phyloP scores from a whole-genome alignment of 2,888 invertebrate species.

The Argyresthia goedartella region DNA sequence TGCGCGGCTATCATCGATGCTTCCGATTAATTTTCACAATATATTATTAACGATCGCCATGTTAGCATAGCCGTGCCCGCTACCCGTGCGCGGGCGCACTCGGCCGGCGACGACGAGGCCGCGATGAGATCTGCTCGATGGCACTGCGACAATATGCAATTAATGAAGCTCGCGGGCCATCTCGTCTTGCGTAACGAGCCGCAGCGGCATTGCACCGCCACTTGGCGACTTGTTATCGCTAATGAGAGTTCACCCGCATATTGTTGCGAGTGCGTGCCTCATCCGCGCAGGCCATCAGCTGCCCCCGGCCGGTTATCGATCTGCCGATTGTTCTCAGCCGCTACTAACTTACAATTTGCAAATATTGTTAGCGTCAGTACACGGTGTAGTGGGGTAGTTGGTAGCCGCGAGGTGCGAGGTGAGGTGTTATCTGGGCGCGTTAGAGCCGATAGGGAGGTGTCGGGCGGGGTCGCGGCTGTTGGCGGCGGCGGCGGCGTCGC shows the following conservation, averaged over 20 bases:
- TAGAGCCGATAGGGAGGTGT: slow-evolving; percentile 26
- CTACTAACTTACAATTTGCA: slow-evolving; percentile 5
- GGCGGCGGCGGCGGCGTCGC: slow-evolving; percentile 42
- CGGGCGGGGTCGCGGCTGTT: slow-evolving; percentile 48
- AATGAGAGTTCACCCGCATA: slow-evolving; percentile 40
- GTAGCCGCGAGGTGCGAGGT: not conserved
- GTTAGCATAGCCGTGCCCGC: slow-evolving; percentile 14
- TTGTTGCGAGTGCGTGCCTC: slow-evolving; percentile 30
- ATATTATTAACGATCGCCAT: slow-evolving; percentile 32
- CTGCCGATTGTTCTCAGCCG: slow-evolving; percentile 3
- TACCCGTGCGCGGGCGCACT: not conserved
- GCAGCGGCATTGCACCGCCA: not conserved
- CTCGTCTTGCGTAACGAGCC: slow-evolving; percentile 41
- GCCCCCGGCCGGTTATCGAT: slow-evolving; percentile 6
- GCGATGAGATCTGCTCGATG: slow-evolving; percentile 32
- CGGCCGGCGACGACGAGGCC: not conserved
- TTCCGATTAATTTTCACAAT: slow-evolving; percentile 45
- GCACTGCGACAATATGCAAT: slow-evolving; percentile 50
- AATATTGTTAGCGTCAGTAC: slow-evolving; percentile 1
- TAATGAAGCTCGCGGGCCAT: slow-evolving; percentile 39
- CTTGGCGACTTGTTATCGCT: slow-evolving; percentile 41
- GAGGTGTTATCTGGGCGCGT: slow-evolving; percentile 4
- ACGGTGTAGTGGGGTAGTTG: not conserved
- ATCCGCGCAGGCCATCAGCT: slow-evolving; percentile 12
- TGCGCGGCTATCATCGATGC: slow-evolving; percentile 43